phyloP scores from a whole-genome alignment of 35 echinoderm and acorn worm species.

The Chiridota heheva region DNA sequence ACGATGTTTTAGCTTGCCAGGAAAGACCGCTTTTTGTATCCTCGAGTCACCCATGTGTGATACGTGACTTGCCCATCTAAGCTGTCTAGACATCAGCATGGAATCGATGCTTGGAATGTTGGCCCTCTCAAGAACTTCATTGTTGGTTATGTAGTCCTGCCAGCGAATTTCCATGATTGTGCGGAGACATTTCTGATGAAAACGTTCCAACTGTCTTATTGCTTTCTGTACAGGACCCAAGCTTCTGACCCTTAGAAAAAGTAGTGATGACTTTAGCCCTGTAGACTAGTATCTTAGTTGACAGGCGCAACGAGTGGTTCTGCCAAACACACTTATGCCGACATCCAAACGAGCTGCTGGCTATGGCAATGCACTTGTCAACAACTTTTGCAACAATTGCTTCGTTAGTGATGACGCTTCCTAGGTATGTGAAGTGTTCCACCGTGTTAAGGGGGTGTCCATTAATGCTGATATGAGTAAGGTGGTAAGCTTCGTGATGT shows the following conservation, averaged over 20 bases:
- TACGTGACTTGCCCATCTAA: constrained; percentile 41
- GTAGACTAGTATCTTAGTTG: constrained; percentile 47
- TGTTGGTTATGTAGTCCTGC: constrained; percentile 44
- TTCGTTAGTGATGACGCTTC: too few species aligned
- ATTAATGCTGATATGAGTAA: too few species aligned
- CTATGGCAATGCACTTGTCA: constrained; percentile 29
- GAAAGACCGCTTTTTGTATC: too few species aligned
- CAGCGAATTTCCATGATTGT: constrained; percentile 19
- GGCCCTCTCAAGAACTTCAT: constrained; percentile 26
- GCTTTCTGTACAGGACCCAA: constrained; percentile 42
- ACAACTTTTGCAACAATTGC: too few species aligned
- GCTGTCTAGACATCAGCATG: neutral
- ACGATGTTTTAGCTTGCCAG: too few species aligned
- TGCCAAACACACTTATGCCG: constrained; percentile 24
- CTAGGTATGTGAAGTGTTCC: too few species aligned
- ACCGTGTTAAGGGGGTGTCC: too few species aligned
- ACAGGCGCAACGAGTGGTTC: constrained; percentile 4
- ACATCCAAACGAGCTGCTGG: constrained; percentile 35
- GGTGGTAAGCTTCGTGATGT: too few species aligned
- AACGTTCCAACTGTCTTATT: constrained; percentile 29
- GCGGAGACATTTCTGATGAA: constrained; percentile 36
- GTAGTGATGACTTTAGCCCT: constrained; percentile 45
- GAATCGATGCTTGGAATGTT: constrained; percentile 13
- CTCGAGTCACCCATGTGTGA: too few species aligned
- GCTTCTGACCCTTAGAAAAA: constrained; percentile 48